Conservation (phyloP, 2,888 invertebrate genomes). For the Lasiommata megera region DNA sequence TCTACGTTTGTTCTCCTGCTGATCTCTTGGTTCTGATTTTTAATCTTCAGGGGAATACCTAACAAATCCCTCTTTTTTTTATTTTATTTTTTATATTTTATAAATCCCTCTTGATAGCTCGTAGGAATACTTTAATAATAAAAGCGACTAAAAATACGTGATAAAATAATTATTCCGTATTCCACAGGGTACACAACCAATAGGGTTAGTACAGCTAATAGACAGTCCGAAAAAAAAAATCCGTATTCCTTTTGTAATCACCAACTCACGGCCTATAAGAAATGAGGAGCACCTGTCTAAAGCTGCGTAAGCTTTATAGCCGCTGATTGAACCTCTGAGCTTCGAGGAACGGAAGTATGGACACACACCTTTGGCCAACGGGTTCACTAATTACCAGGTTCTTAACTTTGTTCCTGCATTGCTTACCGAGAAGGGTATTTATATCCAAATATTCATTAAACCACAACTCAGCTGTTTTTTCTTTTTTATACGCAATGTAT, state of each 20-base stretch:
- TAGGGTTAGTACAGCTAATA: too few relatives aligned
- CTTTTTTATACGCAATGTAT: background rate
- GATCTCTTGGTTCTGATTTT: too few relatives aligned
- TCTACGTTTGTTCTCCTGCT: too few relatives aligned
- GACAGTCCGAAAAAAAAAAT: too few relatives aligned
- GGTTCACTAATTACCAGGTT: slow-evolving; percentile 39
- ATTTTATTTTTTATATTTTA: too few relatives aligned
- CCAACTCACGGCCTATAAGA: slow-evolving; percentile 17
- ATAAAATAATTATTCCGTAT: too few relatives aligned
- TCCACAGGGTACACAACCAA: too few relatives aligned
- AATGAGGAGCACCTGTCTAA: slow-evolving; percentile 45
- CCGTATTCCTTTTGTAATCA: background rate
- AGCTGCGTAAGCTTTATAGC: slow-evolving; percentile 45
- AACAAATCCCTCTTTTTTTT: too few relatives aligned
- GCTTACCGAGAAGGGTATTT: slow-evolving; percentile 1
- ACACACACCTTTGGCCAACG: slow-evolving; percentile 55
- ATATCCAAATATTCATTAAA: background rate
- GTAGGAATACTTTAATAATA: too few relatives aligned
- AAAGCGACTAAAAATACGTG: too few relatives aligned
- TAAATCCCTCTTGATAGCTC: too few relatives aligned
- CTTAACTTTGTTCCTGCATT: slow-evolving; percentile 37
- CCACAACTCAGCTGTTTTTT: background rate
- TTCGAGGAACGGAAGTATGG: slow-evolving; percentile 46
- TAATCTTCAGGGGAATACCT: too few relatives aligned
- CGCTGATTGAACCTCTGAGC: slow-evolving; percentile 42